These are phyloP conservation scores for Tipula vernalis DNA, from an alignment of 2,888 invertebrate genomes.

Conservation along the genomic window DNA sequence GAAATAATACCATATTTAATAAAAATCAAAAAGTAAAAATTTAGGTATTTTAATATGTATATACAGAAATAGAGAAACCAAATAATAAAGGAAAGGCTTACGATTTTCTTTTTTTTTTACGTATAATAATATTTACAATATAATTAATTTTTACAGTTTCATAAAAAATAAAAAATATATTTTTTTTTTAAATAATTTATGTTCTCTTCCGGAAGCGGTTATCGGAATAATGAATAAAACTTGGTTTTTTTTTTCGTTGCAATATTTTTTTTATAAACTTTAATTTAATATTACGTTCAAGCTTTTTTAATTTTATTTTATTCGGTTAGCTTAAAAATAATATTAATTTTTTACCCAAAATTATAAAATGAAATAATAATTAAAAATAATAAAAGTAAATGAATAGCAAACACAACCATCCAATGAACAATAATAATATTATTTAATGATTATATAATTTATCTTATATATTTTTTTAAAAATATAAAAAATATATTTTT, in stretches of 20 bases:
- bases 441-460: background rate
- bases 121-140: background rate
- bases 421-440: background rate
- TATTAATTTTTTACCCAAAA: background rate
- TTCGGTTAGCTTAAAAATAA: background rate
- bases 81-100: background rate
- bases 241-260: background rate
- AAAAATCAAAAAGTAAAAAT: background rate
- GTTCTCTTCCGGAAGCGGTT: background rate
- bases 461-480: background rate
- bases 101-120: background rate
- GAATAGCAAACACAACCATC: slow-evolving; percentile 5
- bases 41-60: background rate
- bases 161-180: background rate
- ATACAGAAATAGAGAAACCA: background rate
- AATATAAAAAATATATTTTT: slow-evolving; percentile 7
- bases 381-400: background rate
- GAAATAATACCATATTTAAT: background rate
- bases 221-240: background rate
- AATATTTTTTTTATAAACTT: background rate
- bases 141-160: background rate
- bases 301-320: background rate
- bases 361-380: background rate
- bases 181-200: background rate
- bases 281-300: background rate